Base-by-base conservation (phyloP, 1,140 invertebrate species). In the Aethina tumida region DNA sequence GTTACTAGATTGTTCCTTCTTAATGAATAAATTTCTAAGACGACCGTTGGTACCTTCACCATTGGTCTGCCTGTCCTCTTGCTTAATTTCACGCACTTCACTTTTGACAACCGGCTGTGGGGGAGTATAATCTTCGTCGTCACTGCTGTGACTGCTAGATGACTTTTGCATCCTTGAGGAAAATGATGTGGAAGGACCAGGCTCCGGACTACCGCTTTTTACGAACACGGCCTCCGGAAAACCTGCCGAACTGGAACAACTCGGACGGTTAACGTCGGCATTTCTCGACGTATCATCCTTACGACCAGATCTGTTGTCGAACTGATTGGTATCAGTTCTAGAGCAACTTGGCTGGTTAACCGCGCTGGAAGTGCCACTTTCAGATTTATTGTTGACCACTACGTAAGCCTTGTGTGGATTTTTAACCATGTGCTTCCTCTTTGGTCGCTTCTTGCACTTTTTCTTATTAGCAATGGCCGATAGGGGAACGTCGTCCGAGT, bases 1-100 rank as follows among this genome's bases (percentile, higher is more conserved):
- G 15, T 34, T 37, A n/a, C 28, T 33, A 9, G 38, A 41, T 7
- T 36, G 26, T 18, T 48, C 46, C 18, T 47, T 47, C 36, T 47
- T 47, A 19, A 47, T 35, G 8, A 39, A 35, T 18, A 22, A 30
- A 18, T 43, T 43, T 21, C 29, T 30, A 14, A 43, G 29, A 5
- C 41, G 34, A 20, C 32, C 35, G 29, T 37, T 37, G 21, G 12
- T n/a, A 17, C 30, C 24, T 8, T 24, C 16, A 4, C 36, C 22
- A 8, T 28, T 22, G 10, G 22, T 21, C 18, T 40, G n/a, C n/a
- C n/a, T 34, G 18, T 45, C 36, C 8, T 34, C 33, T 14, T 20
- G 27, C 4, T 25, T 18, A 19, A 24, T 4, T 24, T 29, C 30
- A 28, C 27, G 32, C 18, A 39, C 32, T 33, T 43, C 39, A 36